Conservation (phyloP, 1,140 invertebrate species). For the Odontomachus brunneus region DNA sequence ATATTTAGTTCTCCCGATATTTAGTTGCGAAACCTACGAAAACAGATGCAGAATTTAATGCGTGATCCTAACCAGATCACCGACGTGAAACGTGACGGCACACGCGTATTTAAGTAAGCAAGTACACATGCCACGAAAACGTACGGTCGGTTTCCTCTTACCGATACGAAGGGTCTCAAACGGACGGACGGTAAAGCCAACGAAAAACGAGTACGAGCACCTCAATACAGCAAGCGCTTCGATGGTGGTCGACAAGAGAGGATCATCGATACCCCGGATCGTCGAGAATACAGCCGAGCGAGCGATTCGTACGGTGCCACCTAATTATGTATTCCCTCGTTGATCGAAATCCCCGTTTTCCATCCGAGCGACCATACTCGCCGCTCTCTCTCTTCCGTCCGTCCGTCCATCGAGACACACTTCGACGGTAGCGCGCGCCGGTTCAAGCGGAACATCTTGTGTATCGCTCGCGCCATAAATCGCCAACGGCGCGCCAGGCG, state of each 20-base stretch:
- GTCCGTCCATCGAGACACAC: slow-evolving; percentile 23
- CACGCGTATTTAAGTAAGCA: too few relatives aligned
- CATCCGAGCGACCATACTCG: slow-evolving; percentile 49
- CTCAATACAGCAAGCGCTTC: not conserved
- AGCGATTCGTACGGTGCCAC: slow-evolving; percentile 21
- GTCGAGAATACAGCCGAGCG: slow-evolving; percentile 9
- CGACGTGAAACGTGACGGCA: too few relatives aligned
- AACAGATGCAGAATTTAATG: too few relatives aligned
- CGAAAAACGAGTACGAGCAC: too few relatives aligned
- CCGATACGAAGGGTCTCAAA: too few relatives aligned
- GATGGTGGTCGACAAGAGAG: not conserved
- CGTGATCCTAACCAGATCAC: too few relatives aligned
- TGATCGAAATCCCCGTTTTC: slow-evolving; percentile 66
- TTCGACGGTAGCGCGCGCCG: not conserved
- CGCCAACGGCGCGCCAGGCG: slow-evolving; percentile 22
- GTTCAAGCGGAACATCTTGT: slow-evolving; percentile 28
- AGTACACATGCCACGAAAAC: too few relatives aligned
- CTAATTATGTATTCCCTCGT: slow-evolving; percentile 69
- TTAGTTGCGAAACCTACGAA: too few relatives aligned
- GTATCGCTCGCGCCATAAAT: slow-evolving; percentile 48
- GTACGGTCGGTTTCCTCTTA: too few relatives aligned
- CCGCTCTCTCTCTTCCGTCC: not conserved
- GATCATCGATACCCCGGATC: not conserved
- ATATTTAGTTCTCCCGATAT: too few relatives aligned
- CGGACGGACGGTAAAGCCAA: too few relatives aligned